Evolutionary conservation across 2,113 vertebrate genomes (phyloP).

Genomic region (Ictalurus punctatus): DNA sequence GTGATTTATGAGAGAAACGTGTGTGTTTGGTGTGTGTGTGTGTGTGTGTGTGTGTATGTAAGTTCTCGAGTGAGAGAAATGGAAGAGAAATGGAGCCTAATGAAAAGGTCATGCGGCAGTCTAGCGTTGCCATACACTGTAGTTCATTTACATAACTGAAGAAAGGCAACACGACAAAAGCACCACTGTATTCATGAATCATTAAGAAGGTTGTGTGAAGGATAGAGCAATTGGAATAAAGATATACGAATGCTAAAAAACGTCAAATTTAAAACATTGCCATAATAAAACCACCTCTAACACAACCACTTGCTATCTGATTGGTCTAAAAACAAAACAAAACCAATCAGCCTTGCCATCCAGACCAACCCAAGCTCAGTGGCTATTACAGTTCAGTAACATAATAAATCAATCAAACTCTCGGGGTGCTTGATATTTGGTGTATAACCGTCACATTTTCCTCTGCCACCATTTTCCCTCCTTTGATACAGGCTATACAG

Average conservation of each 20-base stretch:
- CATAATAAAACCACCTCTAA: not conserved
- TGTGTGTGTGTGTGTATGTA: constrained; percentile 1
- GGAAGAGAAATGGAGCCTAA: not conserved
- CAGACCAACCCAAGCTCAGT: not conserved
- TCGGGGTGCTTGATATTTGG: not conserved
- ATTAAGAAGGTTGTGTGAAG: not conserved
- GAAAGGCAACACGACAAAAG: constrained; percentile 3
- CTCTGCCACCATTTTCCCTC: not conserved
- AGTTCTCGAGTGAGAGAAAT: not conserved
- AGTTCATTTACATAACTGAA: not conserved
- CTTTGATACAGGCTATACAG: not conserved
- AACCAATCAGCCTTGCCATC: not conserved
- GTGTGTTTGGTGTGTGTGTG: not conserved
- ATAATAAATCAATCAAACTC: not conserved
- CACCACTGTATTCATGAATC: not conserved
- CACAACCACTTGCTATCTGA: not conserved
- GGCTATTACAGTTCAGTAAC: not conserved
- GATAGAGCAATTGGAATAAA: not conserved
- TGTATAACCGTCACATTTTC: not conserved
- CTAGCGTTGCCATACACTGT: not conserved
- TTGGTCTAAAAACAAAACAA: not conserved
- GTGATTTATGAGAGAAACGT: constrained; percentile 29
- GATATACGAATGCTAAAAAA: not conserved
- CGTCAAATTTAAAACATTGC: not conserved
- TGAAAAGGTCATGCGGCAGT: constrained; percentile 24